Conservation (phyloP, 2,888 invertebrate genomes). For the Hyposoter dolosus region DNA sequence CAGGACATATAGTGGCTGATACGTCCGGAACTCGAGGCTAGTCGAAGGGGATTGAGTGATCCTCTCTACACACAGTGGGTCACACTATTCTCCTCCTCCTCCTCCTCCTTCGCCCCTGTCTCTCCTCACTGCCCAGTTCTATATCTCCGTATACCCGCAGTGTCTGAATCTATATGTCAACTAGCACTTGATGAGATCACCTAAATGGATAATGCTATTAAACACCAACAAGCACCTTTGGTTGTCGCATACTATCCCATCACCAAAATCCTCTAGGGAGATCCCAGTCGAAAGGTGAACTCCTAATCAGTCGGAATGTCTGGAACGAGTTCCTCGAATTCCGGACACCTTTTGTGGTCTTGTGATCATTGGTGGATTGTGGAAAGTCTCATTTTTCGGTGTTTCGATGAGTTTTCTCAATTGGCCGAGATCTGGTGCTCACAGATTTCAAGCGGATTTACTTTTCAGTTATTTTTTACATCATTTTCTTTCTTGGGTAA, state of each 20-base stretch:
- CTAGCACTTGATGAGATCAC: conserved; percentile 56
- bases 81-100: conserved; percentile 27
- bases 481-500: not conserved
- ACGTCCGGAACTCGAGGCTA: conserved; percentile 49
- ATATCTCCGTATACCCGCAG: not conserved
- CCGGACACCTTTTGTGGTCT: not conserved
- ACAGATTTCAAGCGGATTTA: not conserved
- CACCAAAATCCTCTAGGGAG: not conserved
- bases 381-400: not conserved
- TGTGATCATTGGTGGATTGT: not conserved
- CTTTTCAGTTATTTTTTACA: too few species aligned
- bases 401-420: not conserved
- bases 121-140: not conserved
- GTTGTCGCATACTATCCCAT: not conserved
- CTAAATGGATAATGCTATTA: conserved; percentile 65
- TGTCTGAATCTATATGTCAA: conserved; percentile 23
- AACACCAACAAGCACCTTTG: conserved; percentile 55
- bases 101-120: not conserved
- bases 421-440: not conserved
- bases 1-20: conserved; percentile 32
- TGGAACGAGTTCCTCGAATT: not conserved
- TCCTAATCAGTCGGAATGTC: not conserved
- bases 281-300: conserved; percentile 17
- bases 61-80: conserved; percentile 57
- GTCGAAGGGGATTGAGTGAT: conserved; percentile 62